Evolutionary conservation across 2,797 vertebrate genomes (phyloP).

Genomic region (Falco columbarius): DNA sequence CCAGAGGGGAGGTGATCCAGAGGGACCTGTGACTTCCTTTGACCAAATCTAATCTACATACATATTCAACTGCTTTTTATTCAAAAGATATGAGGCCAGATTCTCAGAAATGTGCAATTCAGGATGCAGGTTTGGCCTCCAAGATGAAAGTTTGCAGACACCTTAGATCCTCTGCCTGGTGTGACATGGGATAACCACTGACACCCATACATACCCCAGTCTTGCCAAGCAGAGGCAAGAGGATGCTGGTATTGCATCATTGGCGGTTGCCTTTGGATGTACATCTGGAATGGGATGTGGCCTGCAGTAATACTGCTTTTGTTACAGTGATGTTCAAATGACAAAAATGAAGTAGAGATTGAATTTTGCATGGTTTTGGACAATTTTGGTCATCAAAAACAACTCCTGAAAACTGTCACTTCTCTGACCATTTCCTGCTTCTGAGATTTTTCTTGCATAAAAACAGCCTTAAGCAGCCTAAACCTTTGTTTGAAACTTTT

Average conservation of each 20-base stretch:
- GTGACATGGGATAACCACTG: fast-evolving
- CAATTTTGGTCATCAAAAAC: background rate
- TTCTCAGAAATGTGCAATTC: background rate
- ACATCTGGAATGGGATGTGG: background rate
- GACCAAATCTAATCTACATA: background rate
- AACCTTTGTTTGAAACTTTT: background rate
- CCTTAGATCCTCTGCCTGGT: background rate
- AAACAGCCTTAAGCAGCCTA: background rate
- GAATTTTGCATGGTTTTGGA: background rate
- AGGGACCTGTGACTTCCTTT: background rate
- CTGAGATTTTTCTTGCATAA: background rate
- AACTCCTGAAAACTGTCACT: background rate
- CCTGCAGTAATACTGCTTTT: background rate
- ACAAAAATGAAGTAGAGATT: background rate
- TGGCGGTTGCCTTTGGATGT: background rate
- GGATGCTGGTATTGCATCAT: background rate
- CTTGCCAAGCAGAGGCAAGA: background rate
- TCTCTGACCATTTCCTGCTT: background rate
- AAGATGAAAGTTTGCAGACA: background rate
- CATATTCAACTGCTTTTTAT: background rate
- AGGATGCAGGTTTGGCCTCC: background rate
- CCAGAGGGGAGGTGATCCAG: background rate
- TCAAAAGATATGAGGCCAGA: background rate
- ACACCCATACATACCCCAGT: background rate
- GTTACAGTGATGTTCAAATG: background rate